Conservation (phyloP, 2,797 vertebrate species). For the Platalea minor region DNA sequence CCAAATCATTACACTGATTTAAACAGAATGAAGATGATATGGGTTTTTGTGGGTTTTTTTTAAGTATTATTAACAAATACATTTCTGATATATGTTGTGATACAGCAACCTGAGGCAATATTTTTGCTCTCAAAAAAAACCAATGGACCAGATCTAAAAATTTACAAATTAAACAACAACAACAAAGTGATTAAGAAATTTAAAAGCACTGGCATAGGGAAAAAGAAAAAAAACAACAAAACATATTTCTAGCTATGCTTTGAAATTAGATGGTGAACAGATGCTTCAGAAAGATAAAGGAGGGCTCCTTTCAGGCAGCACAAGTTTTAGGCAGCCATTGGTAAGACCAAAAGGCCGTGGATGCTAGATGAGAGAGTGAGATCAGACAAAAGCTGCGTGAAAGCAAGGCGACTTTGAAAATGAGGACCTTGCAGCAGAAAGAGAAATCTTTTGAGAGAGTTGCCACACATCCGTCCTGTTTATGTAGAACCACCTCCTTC, state of each 20-base stretch:
- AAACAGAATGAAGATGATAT: constrained; percentile 10
- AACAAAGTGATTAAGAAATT: constrained; percentile 8
- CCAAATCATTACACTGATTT: not conserved
- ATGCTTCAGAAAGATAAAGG: constrained; percentile 44
- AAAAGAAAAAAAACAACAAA: not conserved
- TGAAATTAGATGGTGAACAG: constrained; percentile 40
- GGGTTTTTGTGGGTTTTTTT: not conserved
- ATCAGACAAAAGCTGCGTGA: not conserved
- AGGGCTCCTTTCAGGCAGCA: not conserved
- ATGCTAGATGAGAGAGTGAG: constrained; percentile 34
- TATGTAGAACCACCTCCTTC: not conserved
- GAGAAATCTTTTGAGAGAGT: not conserved
- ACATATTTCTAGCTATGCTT: constrained; percentile 9
- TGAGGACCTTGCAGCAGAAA: not conserved
- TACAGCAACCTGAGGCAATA: constrained; percentile 41
- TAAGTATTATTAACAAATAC: constrained; percentile 9
- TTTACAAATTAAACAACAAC: constrained; percentile 56
- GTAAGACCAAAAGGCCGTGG: constrained; percentile 23
- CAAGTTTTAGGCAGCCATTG: constrained; percentile 10
- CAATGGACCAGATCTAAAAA: constrained; percentile 43
- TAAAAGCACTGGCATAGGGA: not conserved
- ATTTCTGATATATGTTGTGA: constrained; percentile 46
- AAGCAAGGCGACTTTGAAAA: constrained; percentile 29
- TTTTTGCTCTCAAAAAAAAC: constrained; percentile 36
- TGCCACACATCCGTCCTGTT: not conserved